These are phyloP conservation scores for Lydus trimaculatus DNA, from an alignment of 2,888 invertebrate species.

Conservation along the genomic window DNA sequence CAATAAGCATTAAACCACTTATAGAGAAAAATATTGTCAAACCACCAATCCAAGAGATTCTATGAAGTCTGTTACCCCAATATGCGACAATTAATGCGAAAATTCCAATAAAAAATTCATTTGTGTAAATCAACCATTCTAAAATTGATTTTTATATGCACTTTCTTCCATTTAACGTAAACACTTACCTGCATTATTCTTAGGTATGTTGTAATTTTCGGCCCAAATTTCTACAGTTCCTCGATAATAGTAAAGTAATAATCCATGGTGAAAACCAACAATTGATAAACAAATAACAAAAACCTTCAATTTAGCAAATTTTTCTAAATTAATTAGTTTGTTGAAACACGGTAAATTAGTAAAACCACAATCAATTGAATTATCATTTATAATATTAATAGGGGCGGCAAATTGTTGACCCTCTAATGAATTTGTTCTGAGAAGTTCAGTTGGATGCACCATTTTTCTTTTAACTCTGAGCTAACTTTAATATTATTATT, in stretches of 20 bases:
- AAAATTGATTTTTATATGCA: conserved; percentile 41
- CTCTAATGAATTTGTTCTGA: conserved; percentile 50
- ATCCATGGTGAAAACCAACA: conserved; percentile 60
- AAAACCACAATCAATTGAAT: conserved; percentile 63
- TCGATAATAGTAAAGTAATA: conserved; percentile 62
- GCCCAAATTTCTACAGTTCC: conserved; percentile 63
- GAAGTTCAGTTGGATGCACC: conserved; percentile 53
- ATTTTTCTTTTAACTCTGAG: conserved; percentile 34
- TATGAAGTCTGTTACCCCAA: conserved; percentile 67
- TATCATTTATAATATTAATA: conserved; percentile 38
- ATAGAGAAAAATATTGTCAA: conserved; percentile 64
- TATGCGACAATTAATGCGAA: conserved; percentile 65
- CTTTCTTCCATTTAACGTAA: not conserved
- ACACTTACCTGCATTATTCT: conserved; percentile 60
- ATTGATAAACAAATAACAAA: conserved; percentile 60
- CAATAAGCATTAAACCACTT: conserved; percentile 62
- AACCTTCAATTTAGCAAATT: conserved; percentile 60
- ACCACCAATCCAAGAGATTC: conserved; percentile 67
- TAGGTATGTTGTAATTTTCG: conserved; percentile 59
- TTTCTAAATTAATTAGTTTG: conserved; percentile 57
- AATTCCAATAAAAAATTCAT: conserved; percentile 65
- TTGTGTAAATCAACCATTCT: conserved; percentile 68
- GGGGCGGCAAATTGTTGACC: conserved; percentile 50
- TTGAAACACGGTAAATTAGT: conserved; percentile 57
- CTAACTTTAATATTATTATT: not conserved